Evolutionary conservation across 2,113 vertebrate species (phyloP), one percentile per base, ranked within the genome.

Genomic region (Pterocles burchelli): DNA sequence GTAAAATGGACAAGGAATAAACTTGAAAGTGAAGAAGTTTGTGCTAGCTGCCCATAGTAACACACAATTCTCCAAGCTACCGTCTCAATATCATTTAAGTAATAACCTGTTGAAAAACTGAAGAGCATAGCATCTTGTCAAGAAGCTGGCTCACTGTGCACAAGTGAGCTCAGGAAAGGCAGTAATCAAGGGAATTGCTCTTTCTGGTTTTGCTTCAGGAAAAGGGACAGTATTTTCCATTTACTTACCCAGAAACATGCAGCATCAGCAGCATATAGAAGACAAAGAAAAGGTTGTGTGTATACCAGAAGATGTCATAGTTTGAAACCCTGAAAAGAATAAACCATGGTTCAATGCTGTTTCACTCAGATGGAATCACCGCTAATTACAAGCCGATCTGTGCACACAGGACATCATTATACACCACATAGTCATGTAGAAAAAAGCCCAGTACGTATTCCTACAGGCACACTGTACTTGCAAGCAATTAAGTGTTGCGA

Each of bases 291-390:
- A 99, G 99, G 97, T 99, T 99, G 97, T 99, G 99, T 54, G 99
- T 99, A 86, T 99, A 99, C 99, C 99, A 99, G 98, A 99, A 99
- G 96, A 99, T 99, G 96, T 99, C 99, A 97, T 99, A 99, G 93
- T 98, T 99, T 92, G 98, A 99, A 90, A 99, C 96, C 96, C 99
- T 99, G 98, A 28, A 98, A 97, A 96, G 86, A 97, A 97, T 45
- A 97, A 97, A 96, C 33, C 65, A 73, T 22, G 45, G 29, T 88
- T 97, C 71, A 97, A 85, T 91, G 65, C 29, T 49, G 34, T 78
- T 96, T 71, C 72, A 72, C 13, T 93, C 57, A 63, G 46, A 89
- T 26, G 36, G 57, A 90, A 75, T 81, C 33, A 62, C n/a, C 49
- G 26, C 75, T 86, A 66, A 77, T 78, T 62, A 91, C 70, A 88